phyloP scores from a whole-genome alignment of 2,888 invertebrate genomes.

The Lottia scabra region DNA sequence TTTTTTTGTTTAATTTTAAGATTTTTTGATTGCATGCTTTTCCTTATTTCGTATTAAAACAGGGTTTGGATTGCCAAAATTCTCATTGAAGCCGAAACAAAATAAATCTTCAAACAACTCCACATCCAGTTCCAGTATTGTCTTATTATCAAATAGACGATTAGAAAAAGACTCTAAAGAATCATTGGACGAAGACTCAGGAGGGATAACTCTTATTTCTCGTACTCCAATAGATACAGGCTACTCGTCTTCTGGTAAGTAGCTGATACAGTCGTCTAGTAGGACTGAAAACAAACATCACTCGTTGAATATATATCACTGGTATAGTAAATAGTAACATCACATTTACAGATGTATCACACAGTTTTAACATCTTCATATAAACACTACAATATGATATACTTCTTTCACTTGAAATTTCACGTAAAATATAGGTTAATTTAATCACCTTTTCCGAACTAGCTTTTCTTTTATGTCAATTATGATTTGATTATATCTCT shows the following conservation, averaged over 20 bases:
- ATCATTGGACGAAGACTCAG: slow-evolving; percentile 29
- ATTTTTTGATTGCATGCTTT: too few relatives aligned
- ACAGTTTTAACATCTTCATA: too few relatives aligned
- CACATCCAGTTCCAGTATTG: slow-evolving; percentile 43
- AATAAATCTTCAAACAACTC: slow-evolving; percentile 41
- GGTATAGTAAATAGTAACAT: too few relatives aligned
- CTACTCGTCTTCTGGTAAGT: slow-evolving; percentile 46
- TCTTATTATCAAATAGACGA: slow-evolving; percentile 50
- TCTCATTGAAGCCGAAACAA: slow-evolving; percentile 40
- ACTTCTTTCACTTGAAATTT: too few relatives aligned
- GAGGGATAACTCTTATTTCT: slow-evolving; percentile 60
- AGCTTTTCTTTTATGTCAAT: too few relatives aligned
- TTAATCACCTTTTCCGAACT: too few relatives aligned
- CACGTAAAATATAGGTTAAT: too few relatives aligned
- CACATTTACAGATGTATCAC: too few relatives aligned
- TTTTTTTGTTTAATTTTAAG: too few relatives aligned
- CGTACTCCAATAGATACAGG: slow-evolving; percentile 51
- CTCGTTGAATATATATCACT: too few relatives aligned
- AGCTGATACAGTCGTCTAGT: slow-evolving; percentile 18
- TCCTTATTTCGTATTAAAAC: slow-evolving; percentile 25
- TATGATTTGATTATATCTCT: too few relatives aligned
- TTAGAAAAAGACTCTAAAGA: slow-evolving; percentile 32
- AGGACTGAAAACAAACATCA: not conserved
- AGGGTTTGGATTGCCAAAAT: slow-evolving; percentile 58
- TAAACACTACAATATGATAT: too few relatives aligned